Conservation (phyloP, 2,113 vertebrate species). For the Egretta garzetta region DNA sequence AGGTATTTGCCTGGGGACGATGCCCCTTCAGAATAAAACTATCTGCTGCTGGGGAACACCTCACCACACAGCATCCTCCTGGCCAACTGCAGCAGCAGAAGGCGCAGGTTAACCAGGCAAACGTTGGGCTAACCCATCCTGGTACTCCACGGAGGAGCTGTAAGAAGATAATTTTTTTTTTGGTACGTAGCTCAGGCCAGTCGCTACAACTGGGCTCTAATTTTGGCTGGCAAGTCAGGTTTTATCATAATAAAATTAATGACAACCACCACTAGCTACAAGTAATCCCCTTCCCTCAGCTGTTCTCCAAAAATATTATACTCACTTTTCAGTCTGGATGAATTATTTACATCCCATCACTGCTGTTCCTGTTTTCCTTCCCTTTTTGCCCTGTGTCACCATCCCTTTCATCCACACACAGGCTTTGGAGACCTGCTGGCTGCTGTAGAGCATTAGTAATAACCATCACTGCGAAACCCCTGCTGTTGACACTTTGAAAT, state of each 20-base stretch:
- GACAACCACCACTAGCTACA: background rate
- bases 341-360: conserved; percentile 12
- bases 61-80: background rate
- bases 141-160: background rate
- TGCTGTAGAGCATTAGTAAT: background rate
- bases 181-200: background rate
- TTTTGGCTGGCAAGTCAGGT: background rate
- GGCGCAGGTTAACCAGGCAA: background rate
- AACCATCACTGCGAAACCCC: background rate
- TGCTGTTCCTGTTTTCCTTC: background rate
- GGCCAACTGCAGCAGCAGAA: background rate
- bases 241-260: background rate
- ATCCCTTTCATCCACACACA: background rate
- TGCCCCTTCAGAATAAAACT: background rate
- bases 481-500: background rate
- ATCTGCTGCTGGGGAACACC: background rate
- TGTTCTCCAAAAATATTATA: background rate
- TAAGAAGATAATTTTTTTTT: background rate
- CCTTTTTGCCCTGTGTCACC: background rate
- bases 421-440: background rate
- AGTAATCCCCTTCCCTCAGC: background rate
- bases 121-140: accelerated
- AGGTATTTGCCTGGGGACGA: background rate
- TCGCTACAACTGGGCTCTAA: background rate
- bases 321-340: background rate